Conservation (phyloP, 2,888 invertebrate genomes). For the Arge pagana region DNA sequence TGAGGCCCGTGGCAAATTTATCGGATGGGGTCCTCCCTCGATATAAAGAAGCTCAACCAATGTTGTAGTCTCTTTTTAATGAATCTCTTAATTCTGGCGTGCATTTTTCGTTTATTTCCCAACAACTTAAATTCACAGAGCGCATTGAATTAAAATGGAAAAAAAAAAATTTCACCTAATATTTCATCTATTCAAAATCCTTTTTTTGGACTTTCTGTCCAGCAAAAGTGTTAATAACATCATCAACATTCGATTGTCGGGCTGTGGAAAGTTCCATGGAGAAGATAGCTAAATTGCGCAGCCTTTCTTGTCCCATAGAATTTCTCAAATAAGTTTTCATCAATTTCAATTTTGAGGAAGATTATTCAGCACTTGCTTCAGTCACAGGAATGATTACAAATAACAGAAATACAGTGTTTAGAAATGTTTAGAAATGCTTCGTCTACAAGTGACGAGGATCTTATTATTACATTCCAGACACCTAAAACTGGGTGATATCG, state of each 20-base stretch:
- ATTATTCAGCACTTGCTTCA: constrained; percentile 14
- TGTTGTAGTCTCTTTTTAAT: not conserved
- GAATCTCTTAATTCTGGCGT: not conserved
- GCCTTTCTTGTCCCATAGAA: constrained; percentile 25
- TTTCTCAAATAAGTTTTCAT: constrained; percentile 25
- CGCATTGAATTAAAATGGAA: not conserved
- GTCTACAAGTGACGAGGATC: too few relatives aligned
- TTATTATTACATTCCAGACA: too few relatives aligned
- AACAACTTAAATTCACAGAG: too few relatives aligned
- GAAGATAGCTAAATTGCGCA: constrained; percentile 25
- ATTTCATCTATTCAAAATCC: not conserved
- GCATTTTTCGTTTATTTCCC: too few relatives aligned
- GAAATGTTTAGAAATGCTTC: too few relatives aligned
- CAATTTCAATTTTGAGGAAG: constrained; percentile 14
- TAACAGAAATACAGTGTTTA: constrained; percentile 19
- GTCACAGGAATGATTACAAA: constrained; percentile 8
- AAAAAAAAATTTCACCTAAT: not conserved
- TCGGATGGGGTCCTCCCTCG: not conserved
- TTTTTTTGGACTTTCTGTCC: constrained; percentile 24
- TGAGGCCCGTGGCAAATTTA: not conserved
- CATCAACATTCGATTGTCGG: constrained; percentile 23
- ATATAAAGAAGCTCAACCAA: not conserved
- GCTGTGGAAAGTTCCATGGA: constrained; percentile 26
- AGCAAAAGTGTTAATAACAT: constrained; percentile 27
- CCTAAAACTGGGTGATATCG: too few relatives aligned